Base-by-base conservation (phyloP, 1,140 invertebrate species). In the Laupala kohalensis region DNA sequence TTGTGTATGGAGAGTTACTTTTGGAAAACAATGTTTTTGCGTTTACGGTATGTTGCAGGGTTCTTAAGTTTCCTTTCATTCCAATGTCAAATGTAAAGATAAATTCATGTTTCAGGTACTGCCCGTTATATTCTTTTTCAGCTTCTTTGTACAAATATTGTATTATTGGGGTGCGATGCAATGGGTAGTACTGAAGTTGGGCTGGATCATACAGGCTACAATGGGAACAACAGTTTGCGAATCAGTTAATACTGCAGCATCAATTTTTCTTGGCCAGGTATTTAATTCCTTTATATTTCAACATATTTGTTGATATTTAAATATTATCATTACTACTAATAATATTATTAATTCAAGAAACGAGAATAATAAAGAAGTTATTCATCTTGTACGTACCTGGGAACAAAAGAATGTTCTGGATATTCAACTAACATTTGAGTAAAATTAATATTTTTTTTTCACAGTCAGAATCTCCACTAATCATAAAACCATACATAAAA, bases 141-240 rank as follows among this genome's bases (percentile, higher is more conserved):
- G 92, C 77, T 94, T 95, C 79, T 81, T 92, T 72, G 89, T 96
- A 15, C 90, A 93, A 76, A 86, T 97, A 13, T 80, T 97, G 13
- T 96, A 94, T 80, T 95, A 95, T 80, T 86, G 88, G 78, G 95
- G 94, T 5, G 84, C 87, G 0, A 91, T 98, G 87, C 94, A 97
- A 81, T 89, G 86, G 83, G 79, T 95, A n/a, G 88, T 96, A 19
- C 77, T 88, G n/a, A 92, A 90, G 79, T 77, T 97, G 26, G 93
- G 94, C 12, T 89, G 88, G 83, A 75, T 90, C 27, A 79, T 96
- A 25, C 88, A 92, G 75, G 78, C 79, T 2, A 82, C 90, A 4
- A 83, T 97, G 77, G 90, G 88, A 24, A 97, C 95, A 3, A 95
- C 95, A 0, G 90, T 95, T 15, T 94, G 92, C 68, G 96, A 98